Percentiles rank a stretch among this genome's conserved stretches.
phyloP scores from a whole-genome alignment of 2,113 vertebrate species.

The Prunella fulvescens region DNA sequence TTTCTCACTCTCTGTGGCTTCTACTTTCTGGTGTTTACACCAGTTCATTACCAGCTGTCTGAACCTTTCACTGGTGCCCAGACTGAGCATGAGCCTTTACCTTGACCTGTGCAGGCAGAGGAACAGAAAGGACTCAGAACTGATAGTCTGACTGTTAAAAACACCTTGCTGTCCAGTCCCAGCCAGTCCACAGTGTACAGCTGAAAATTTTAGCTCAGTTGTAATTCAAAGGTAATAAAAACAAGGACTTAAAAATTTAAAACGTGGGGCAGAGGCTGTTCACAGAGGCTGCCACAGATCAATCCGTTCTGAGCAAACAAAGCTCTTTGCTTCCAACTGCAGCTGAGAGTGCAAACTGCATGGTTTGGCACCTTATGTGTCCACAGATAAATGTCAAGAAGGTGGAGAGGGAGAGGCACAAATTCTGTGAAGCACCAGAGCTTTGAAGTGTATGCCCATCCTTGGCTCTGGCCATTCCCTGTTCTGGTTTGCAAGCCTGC shows the following conservation, averaged over 20 bases:
- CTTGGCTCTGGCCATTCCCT: neutral
- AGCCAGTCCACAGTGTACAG: neutral
- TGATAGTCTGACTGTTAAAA: neutral
- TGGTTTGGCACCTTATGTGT: accelerated
- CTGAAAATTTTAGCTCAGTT: neutral
- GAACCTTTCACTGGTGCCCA: neutral
- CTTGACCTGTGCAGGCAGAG: neutral
- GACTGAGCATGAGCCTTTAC: neutral
- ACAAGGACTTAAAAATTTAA: neutral
- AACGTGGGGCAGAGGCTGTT: neutral
- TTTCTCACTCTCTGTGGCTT: neutral
- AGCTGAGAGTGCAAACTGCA: neutral
- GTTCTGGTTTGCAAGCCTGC: neutral
- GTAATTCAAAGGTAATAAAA: neutral
- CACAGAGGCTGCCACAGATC: neutral
- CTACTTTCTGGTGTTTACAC: neutral
- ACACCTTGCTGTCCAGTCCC: neutral
- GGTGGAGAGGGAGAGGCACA: neutral
- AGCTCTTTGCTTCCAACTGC: neutral
- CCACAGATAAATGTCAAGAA: neutral
- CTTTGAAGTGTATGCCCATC: neutral
- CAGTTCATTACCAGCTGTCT: neutral
- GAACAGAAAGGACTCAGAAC: neutral
- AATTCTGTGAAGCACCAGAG: neutral
- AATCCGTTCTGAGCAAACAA: neutral